Conservation (phyloP, 2,797 vertebrate genomes). For the Sebastes nivosus region DNA sequence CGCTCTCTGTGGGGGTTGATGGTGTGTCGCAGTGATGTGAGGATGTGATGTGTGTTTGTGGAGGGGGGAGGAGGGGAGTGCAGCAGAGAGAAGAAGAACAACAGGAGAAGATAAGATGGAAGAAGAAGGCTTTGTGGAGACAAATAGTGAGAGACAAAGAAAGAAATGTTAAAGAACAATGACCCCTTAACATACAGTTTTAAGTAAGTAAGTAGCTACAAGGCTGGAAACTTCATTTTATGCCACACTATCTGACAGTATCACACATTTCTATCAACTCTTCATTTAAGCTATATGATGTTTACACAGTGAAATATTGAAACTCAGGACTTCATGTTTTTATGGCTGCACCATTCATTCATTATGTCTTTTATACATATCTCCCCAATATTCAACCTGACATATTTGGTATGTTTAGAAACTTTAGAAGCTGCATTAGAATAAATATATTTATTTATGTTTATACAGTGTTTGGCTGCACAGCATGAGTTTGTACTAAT, state of each 20-base stretch:
- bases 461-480: background rate
- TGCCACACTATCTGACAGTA: background rate
- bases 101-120: slow-evolving; percentile 35
- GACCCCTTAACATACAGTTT: background rate
- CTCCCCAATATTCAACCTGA: background rate
- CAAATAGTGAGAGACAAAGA: background rate
- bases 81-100: background rate
- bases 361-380: background rate
- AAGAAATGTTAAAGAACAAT: background rate
- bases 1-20: slow-evolving; percentile 50
- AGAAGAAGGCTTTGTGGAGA: slow-evolving; percentile 13
- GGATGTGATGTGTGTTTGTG: slow-evolving; percentile 44
- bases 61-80: background rate
- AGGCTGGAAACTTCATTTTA: background rate
- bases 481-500: background rate
- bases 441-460: background rate
- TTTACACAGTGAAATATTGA: background rate
- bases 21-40: slow-evolving; percentile 27
- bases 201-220: background rate
- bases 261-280: background rate
- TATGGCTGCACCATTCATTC: background rate
- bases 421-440: background rate
- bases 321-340: background rate
- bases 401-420: background rate
- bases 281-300: background rate